Conservation (phyloP, 2,113 vertebrate species). For the Hemiscyllium ocellatum region DNA sequence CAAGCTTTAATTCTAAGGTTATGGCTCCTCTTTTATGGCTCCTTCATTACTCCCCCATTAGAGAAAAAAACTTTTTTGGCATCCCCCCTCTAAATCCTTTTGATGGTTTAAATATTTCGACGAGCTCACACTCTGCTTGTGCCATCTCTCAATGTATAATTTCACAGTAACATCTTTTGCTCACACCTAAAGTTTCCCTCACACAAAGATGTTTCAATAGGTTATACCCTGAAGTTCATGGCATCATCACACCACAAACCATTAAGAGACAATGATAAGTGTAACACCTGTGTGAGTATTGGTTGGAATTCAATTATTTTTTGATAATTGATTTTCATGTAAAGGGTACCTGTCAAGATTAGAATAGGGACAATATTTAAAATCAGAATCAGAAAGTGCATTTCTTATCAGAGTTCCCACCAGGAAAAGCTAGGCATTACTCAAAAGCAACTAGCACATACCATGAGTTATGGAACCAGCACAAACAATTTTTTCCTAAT, state of each 20-base stretch:
- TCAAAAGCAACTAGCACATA: background rate
- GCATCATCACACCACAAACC: background rate
- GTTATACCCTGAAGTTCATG: background rate
- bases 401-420: conserved; percentile 6
- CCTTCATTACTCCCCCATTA: background rate
- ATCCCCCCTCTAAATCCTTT: background rate
- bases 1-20: background rate
- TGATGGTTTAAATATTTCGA: background rate
- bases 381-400: conserved; percentile 31
- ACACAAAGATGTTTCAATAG: background rate
- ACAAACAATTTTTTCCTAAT: background rate
- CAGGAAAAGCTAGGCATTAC: conserved; percentile 15
- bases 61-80: background rate
- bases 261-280: background rate
- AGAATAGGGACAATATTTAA: background rate
- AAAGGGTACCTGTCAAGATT: background rate
- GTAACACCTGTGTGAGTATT: background rate
- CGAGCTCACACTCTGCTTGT: background rate
- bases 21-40: background rate
- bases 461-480: background rate
- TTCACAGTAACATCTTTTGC: no score
- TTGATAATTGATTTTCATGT: background rate
- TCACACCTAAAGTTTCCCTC: background rate
- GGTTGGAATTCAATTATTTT: background rate
- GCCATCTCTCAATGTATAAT: background rate